A percentile compares a stretch with the other conserved stretches of the same genome.
phyloP scores from a whole-genome alignment of 2,113 vertebrate genomes.

The Brachionichthys hirsutus region DNA sequence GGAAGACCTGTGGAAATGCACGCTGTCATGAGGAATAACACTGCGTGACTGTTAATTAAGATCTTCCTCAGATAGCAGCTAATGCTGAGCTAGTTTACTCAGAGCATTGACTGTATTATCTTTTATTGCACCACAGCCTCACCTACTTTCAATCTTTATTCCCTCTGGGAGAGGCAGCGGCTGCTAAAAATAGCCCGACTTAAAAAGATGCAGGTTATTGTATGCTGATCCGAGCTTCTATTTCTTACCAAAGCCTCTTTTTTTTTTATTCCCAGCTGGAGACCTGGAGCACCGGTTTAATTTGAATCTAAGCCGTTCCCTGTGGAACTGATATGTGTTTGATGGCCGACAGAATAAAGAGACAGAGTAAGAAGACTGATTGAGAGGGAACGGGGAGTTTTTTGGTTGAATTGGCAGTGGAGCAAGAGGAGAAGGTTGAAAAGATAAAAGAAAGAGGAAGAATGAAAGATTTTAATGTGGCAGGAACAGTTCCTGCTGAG shows the following conservation, averaged over 20 bases:
- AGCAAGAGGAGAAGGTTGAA: slow-evolving; percentile 42
- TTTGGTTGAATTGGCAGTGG: slow-evolving; percentile 25
- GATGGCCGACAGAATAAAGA: slow-evolving; percentile 59
- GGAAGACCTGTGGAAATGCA: slow-evolving; percentile 24
- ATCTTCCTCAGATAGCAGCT: slow-evolving; percentile 47
- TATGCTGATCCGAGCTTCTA: slow-evolving; percentile 57
- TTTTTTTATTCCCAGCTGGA: slow-evolving; percentile 61
- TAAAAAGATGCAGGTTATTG: slow-evolving; percentile 65
- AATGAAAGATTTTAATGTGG: slow-evolving; percentile 28
- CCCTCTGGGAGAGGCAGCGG: slow-evolving; percentile 47
- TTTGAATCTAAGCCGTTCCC: slow-evolving; percentile 67
- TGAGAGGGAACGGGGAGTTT: slow-evolving; percentile 20
- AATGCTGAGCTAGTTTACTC: slow-evolving; percentile 52
- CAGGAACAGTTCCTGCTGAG: slow-evolving; percentile 43
- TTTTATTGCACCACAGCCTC: slow-evolving; percentile 31
- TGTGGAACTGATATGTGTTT: slow-evolving; percentile 58
- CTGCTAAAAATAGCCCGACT: slow-evolving; percentile 72
- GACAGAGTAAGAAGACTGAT: slow-evolving; percentile 3
- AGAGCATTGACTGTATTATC: slow-evolving; percentile 39
- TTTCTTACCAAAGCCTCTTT: slow-evolving; percentile 62
- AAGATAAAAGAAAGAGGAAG: slow-evolving; percentile 35
- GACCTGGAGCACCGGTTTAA: slow-evolving; percentile 63
- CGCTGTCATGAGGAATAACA: slow-evolving; percentile 29
- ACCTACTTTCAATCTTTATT: slow-evolving; percentile 66
- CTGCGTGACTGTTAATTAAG: slow-evolving; percentile 63